Percentiles rank a stretch among this genome's conserved stretches.
Conservation (phyloP, 2,888 invertebrate species). For the Antheraea assamensis region DNA sequence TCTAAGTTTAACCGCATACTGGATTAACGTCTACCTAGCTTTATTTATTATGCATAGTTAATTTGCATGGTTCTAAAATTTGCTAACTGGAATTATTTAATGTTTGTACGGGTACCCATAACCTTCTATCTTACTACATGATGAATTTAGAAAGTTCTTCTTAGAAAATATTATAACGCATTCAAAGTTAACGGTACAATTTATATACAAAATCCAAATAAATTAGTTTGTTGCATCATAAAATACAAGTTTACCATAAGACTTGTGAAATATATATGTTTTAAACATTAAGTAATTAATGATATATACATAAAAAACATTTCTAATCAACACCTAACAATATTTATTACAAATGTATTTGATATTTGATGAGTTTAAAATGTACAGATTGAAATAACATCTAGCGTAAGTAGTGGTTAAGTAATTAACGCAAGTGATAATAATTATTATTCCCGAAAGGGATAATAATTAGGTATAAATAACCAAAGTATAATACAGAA, state of each 20-base stretch:
- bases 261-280: too few species aligned
- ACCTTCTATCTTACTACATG: not conserved
- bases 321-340: too few species aligned
- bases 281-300: too few species aligned
- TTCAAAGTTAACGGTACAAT: not conserved
- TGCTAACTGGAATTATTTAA: constrained; percentile 34
- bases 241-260: not conserved
- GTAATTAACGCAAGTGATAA: not conserved
- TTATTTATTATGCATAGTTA: constrained; percentile 56
- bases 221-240: not conserved
- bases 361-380: not conserved
- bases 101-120: not conserved
- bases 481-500: not conserved
- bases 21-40: constrained; percentile 49
- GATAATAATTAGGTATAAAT: not conserved
- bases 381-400: not conserved
- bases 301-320: too few species aligned
- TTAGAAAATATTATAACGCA: not conserved
- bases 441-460: not conserved
- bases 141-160: not conserved
- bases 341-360: too few species aligned
- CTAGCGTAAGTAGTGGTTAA: too few species aligned
- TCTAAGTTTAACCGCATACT: constrained; percentile 41
- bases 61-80: constrained; percentile 47
- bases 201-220: not conserved